Base-by-base conservation (phyloP, 92 coral and sea anemone species). In the Zoanthus gigantus region DNA sequence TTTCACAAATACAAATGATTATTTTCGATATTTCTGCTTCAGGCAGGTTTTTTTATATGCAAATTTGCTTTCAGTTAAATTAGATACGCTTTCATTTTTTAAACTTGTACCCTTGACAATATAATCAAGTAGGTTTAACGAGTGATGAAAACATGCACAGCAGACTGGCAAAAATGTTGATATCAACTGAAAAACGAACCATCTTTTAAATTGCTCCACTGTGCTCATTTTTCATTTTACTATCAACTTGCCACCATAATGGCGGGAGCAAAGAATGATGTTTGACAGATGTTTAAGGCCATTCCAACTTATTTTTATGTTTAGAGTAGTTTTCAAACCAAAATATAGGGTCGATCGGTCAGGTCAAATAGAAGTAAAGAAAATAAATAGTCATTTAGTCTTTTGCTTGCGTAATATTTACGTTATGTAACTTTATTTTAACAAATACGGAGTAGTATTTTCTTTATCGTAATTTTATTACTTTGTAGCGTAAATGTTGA, bases 211-310 rank as follows among this genome's bases (percentile, higher is more conserved):
- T 23, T 18, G 8, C 28, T 63, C 10, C 37, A 57, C 34, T 18
- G 13, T 54, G 14, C 53, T 61, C 73, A 46, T 79, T 79, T 45
- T 47, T 79, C 72, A 65, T 72, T 58, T 69, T 60, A 61, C 84
- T 44, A 61, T 79, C 84, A 79, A 61, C 84, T 60, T 47, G 69
- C 72, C 72, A 79, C 72, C 72, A 14, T n/a, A 78, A 57, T 42
- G 68, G 46, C 31, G 28, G 18, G 50, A 2, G 61, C 69, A 16
- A 16, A 14, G 5, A 7, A 17, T 63, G 69, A 63, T n/a, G 30
- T 63, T 63, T 9, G 9, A 5, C 66, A 58, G 66, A 58, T 58
- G n/a, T 58, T 10, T 15, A 2, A 13, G 1, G 23, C n/a, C 23
- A 15, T 58, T 5, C 23, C 6, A 17, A 14, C 16, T 14, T 14